phyloP scores from a whole-genome alignment of 2,113 vertebrate genomes.

The Oreochromis niloticus region DNA sequence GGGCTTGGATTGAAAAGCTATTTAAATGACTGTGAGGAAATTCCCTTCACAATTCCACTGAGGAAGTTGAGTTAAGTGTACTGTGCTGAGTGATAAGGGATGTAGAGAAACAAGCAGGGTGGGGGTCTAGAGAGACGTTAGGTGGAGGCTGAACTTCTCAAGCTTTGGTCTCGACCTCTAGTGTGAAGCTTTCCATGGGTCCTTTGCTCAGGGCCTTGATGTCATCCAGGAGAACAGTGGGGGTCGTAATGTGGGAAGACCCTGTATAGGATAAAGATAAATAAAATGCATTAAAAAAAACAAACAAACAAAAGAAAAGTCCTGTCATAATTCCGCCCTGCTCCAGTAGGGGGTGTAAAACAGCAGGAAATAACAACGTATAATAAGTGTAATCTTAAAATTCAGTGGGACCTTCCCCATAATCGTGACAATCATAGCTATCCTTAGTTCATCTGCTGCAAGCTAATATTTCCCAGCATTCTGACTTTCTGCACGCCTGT shows the following conservation, averaged over 20 bases:
- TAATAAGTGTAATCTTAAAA: neutral
- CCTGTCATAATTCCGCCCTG: neutral
- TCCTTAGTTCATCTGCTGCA: neutral
- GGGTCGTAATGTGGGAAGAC: slow-evolving; percentile 92
- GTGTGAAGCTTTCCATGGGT: slow-evolving; percentile 77
- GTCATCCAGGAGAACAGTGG: slow-evolving; percentile 84
- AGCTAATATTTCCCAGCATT: neutral
- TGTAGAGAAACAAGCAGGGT: neutral
- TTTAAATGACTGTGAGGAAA: neutral
- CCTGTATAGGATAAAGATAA: slow-evolving; percentile 64
- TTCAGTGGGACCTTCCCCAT: neutral
- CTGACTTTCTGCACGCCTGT: fast-evolving
- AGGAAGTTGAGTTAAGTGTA: slow-evolving; percentile 28
- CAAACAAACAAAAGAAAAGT: neutral
- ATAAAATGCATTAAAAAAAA: neutral
- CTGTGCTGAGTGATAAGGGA: neutral
- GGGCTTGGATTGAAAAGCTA: neutral
- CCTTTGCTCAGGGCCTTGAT: slow-evolving; percentile 86
- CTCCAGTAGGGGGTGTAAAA: neutral
- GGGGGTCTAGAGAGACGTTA: neutral
- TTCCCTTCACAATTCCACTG: slow-evolving; percentile 49
- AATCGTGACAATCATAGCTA: neutral
- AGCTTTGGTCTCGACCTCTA: slow-evolving; percentile 70
- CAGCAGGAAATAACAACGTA: neutral
- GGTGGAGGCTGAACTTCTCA: neutral